Conservation (phyloP, 2,797 vertebrate genomes). For the Philypnodon macrostomus region DNA sequence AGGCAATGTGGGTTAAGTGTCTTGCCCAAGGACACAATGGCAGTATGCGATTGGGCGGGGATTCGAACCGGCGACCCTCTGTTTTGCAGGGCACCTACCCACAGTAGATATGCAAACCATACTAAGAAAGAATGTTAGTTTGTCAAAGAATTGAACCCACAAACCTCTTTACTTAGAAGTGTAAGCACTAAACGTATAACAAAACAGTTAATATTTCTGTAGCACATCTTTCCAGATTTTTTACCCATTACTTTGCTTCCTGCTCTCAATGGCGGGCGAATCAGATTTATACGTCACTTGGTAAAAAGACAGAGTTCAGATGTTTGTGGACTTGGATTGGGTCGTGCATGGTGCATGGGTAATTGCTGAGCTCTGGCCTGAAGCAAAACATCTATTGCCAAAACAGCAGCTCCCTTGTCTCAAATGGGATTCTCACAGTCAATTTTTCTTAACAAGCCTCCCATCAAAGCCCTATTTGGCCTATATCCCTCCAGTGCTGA, state of each 20-base stretch:
- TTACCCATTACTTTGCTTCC: conserved; percentile 9
- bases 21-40: too few species aligned
- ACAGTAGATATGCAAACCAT: too few species aligned
- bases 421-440: conserved; percentile 50
- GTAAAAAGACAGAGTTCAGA: conserved; percentile 24
- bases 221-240: not conserved
- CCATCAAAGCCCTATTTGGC: conserved; percentile 63
- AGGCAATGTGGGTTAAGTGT: too few species aligned
- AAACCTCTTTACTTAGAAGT: too few species aligned
- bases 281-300: conserved; percentile 23
- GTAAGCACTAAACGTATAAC: not conserved
- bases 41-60: too few species aligned
- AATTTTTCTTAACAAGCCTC: conserved; percentile 56
- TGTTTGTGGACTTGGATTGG: conserved; percentile 24
- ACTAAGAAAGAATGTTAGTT: too few species aligned
- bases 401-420: conserved; percentile 30
- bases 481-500: conserved; percentile 45
- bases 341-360: conserved; percentile 29
- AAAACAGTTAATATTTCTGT: conserved; percentile 1
- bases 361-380: conserved; percentile 40
- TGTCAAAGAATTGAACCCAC: too few species aligned
- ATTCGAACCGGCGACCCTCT: too few species aligned
- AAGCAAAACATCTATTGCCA: conserved; percentile 33
- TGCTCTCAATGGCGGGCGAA: too few species aligned
- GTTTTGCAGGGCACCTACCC: too few species aligned